A percentile compares a stretch with the other conserved stretches of the same genome.
Conservation (phyloP, 2,888 invertebrate genomes). For the Dorcus parallelipipedus region DNA sequence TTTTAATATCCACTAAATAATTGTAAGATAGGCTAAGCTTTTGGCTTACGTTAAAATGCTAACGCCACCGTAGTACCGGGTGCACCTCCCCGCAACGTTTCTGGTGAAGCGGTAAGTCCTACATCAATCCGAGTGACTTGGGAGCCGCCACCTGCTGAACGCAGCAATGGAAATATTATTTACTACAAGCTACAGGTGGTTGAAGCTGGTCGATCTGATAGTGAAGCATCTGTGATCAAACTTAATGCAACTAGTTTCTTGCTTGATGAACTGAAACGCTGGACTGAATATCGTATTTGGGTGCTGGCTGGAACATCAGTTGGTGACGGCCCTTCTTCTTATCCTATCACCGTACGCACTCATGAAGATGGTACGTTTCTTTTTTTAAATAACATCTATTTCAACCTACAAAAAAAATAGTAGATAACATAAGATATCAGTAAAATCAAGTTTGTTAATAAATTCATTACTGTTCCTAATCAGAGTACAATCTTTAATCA, state of each 20-base stretch:
- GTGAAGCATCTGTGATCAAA: slow-evolving; percentile 77
- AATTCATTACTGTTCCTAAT: background rate
- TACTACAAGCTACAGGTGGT: slow-evolving; percentile 93
- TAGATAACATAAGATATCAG: background rate
- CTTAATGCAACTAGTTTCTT: slow-evolving; percentile 77
- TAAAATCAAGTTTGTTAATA: background rate
- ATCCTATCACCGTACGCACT: slow-evolving; percentile 88
- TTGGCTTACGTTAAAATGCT: slow-evolving; percentile 37
- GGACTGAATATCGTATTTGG: slow-evolving; percentile 97
- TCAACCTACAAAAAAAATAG: background rate
- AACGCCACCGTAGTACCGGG: slow-evolving; percentile 76
- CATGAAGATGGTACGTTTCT: slow-evolving; percentile 97
- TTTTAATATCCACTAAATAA: slow-evolving; percentile 42
- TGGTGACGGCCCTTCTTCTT: slow-evolving; percentile 92
- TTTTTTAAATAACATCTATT: slow-evolving; percentile 13
- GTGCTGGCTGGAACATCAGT: slow-evolving; percentile 94
- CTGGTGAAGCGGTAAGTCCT: slow-evolving; percentile 82
- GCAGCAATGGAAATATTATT: slow-evolving; percentile 88
- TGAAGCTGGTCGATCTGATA: slow-evolving; percentile 80
- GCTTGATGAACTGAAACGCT: slow-evolving; percentile 86
- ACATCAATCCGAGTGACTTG: slow-evolving; percentile 87
- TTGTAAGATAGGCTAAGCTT: slow-evolving; percentile 37
- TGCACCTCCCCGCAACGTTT: slow-evolving; percentile 93
- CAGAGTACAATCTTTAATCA: background rate
- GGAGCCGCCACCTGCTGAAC: slow-evolving; percentile 88